Evolutionary conservation across 2,113 vertebrate genomes (phyloP), one percentile per base, ranked within the genome.

Genomic region (Limanda limanda): DNA sequence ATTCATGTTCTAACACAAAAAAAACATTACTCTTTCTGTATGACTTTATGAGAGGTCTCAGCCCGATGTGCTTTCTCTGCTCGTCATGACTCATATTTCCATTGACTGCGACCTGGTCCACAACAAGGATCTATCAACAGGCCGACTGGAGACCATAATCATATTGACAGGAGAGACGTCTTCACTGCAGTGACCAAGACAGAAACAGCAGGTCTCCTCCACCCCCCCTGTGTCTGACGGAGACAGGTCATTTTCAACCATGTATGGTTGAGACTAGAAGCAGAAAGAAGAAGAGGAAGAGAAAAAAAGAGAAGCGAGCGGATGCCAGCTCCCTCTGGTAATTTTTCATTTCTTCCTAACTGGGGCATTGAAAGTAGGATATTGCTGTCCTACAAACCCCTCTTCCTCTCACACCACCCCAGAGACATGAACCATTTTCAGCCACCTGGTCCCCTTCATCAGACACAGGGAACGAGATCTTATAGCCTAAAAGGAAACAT

Each of bases 301-400:
- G 25, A 65, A 76, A 62, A 54, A 72, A 55, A 25, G 37, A 77
- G 65, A 78, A 71, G 72, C 40, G 71, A 71, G 85, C 55, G 56
- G 85, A 86, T 89, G 91, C 83, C 91, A 85, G 86, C 72, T 94
- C 91, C 93, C 94, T 88, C 77, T 86, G 86, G 91, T 94, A 88
- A 94, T 93, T 93, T 93, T 90, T 94, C 91, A 93, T 92, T 91
- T 89, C 88, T 88, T 83, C 83, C 84, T 92, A 95, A 94, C 84
- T 95, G 91, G 94, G 94, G 76, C 94, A 94, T 65, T 82, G 92
- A 94, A 95, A 94, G 92, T 95, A 94, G 94, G 93, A 95, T 95
- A 93, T 88, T 71, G 91, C 92, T 94, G 94, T 93, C 94, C 94
- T 94, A 95, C 91, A 95, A 94, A 94, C 93, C 92, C 83, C 79